Evolutionary conservation across 2,113 vertebrate species (phyloP), one percentile per base, ranked within the genome.

Genomic region (Dasyurus viverrinus): DNA sequence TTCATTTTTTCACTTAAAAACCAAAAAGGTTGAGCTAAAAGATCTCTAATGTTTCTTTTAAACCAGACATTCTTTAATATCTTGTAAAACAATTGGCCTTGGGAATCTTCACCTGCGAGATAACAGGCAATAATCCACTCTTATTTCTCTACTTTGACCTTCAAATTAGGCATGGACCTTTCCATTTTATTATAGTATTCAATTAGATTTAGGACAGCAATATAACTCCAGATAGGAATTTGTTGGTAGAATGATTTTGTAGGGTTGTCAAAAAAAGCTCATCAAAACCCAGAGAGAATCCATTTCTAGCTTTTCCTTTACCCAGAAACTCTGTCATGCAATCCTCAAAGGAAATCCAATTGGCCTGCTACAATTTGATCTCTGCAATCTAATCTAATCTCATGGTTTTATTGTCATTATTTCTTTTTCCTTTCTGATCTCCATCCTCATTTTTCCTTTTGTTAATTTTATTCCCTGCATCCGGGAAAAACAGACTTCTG

Each of bases 331-430:
- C 36, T 68, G 54, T 84, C 90, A 27, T n/a, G 92, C 90, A 54
- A 48, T 93, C 90, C 90, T 94, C 84, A 52, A 90, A 97, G 94
- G 94, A 97, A 97, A 96, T 98, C 94, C 93, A 96, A 92, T 91
- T 91, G 90, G 76, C 76, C 93, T 97, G 94, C 55, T 42, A 93
- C 93, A 94, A 84, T 93, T 22, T 55, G 57, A 95, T 96, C 94
- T 92, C 91, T 42, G 1, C 26, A 89, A 23, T 76, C 84, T 96
- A 96, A 97, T 95, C 47, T 89, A 96, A 96, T 96, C 94, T 93
- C 89, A 48, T 91, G 3, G 0, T 94, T 96, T 90, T 76, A n/a
- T 57, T 91, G 48, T 47, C 47, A 54, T 54, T 95, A 55, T 93
- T 96, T 84, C 68, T 84, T 84, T 84, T 57, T 93, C 91, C 92